Base-by-base conservation (phyloP, 2,888 invertebrate genomes). In the Oligia latruncula region DNA sequence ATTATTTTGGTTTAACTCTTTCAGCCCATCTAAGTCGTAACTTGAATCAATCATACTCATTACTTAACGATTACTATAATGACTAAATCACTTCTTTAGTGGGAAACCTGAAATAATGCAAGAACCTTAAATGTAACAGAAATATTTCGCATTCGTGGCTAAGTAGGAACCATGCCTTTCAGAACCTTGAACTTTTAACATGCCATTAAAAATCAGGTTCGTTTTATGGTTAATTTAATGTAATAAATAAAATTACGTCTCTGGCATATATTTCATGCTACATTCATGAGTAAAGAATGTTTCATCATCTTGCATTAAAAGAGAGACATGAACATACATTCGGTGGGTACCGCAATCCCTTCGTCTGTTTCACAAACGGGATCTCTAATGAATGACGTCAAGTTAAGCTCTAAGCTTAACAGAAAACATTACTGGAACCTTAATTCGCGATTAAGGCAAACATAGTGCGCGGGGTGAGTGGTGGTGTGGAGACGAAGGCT, bases 381-480 rank as follows among this genome's bases (percentile, higher is more conserved):
- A 92, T 92, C 91, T 92, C 91, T 94, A 95, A 95, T 95, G 93
- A 95, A 95, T 95, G 94, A 93, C 95, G 94, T 95, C 95, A 95
- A 95, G 95, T 95, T 95, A 95, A 95, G 94, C 94, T 94, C 92
- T 94, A 94, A 95, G 95, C 95, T 95, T 94, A 95, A 94, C 94
- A 94, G 95, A 96, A 96, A 96, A 96, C 95, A 95, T 96, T 95
- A 95, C 94, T 94, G 95, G 95, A 94, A 95, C 94, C 95, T 96
- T 96, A 96, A 96, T 96, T 96, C 94, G 96, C 96, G 96, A 96
- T 96, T 96, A 96, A 96, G 95, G 95, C 96, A 95, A 96, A 95
- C 95, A 96, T 95, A 95, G 96, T 95, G 94, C 93, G 95, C 95
- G 95, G 96, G 96, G 96, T 95, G 95, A 94, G 95, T 95, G 95